Base-by-base conservation (phyloP, 2,888 invertebrate genomes). In the Horisme vitalbata region DNA sequence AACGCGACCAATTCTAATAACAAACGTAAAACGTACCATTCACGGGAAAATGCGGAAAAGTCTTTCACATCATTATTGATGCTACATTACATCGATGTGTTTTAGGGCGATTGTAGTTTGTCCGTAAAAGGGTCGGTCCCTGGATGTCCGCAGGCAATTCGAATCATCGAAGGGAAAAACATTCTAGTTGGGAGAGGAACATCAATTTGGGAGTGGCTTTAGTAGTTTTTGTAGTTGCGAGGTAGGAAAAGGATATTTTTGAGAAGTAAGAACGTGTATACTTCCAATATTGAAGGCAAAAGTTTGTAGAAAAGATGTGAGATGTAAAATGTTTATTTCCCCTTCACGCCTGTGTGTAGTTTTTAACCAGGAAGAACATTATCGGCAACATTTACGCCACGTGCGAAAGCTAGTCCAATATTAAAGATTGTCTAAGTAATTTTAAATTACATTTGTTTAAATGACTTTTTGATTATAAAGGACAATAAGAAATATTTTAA, bases 121-220 rank as follows among this genome's bases (percentile, higher is more conserved):
- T 47, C 58, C 45, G 44, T 54, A 50, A 59, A 58, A 59, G 56
- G 59, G 59, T 59, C 56, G 45, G 47, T 52, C 48, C 53, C 49
- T 50, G 55, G 49, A 54, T 54, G 56, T 54, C 53, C 54, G 50
- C 54, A 49, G 47, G 52, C 54, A 30, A 59, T 55, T 59, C 48
- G 49, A 52, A 36, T 36, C 35, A 49, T 44, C 49, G 39, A 23
- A 44, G 35, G 44, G 31, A 44, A 44, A 23, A 49, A 49, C 39
- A 15, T 21, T 44, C 30, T 44, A 31, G 26, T 34, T 32, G 41
- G 36, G 27, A 37, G 33, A 37, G 36, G 32, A 37, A 43, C 47
- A 43, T 48, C 41, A 43, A 48, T 49, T 44, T 49, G 44, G 21
- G n/a, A 34, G 34, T 38, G 21, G 38, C 35, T 35, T 30, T 39